A percentile compares a stretch with the other conserved stretches of the same genome.
Conservation (phyloP, 2,797 vertebrate genomes). For the Rhodeus uyekii region DNA sequence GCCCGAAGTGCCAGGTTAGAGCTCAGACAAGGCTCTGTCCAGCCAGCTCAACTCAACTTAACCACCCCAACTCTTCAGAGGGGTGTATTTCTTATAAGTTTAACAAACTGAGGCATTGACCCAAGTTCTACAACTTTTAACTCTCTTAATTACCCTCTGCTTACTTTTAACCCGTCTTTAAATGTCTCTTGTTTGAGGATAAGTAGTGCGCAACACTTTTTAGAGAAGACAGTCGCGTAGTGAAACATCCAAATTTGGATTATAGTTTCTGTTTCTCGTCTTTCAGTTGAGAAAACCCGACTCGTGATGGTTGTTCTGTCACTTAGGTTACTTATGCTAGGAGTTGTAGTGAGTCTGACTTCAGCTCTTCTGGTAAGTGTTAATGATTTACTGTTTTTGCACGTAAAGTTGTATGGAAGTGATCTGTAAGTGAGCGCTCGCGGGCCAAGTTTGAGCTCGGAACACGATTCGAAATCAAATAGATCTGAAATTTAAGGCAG, state of each 20-base stretch:
- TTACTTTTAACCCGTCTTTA: slow-evolving; percentile 32
- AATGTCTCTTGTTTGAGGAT: slow-evolving; percentile 14
- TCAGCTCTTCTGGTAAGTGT: slow-evolving; percentile 84
- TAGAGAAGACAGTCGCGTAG: slow-evolving; percentile 42
- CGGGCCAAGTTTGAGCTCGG: background rate
- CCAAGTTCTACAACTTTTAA: slow-evolving; percentile 68
- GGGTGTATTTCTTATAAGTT: slow-evolving; percentile 66
- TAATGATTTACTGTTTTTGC: slow-evolving; percentile 27
- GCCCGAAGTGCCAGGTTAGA: slow-evolving; percentile 67
- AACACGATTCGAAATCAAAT: background rate
- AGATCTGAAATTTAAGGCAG: background rate
- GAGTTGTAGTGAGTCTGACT: slow-evolving; percentile 75
- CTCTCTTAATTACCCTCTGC: slow-evolving; percentile 50
- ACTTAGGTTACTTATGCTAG: slow-evolving; percentile 79
- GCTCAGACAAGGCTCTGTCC: slow-evolving; percentile 72
- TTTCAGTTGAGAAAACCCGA: slow-evolving; percentile 55
- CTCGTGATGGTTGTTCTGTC: slow-evolving; percentile 89
- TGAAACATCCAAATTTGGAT: slow-evolving; percentile 60
- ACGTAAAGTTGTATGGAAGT: slow-evolving; percentile 21
- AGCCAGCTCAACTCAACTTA: slow-evolving; percentile 58
- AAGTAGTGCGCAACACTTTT: slow-evolving; percentile 45
- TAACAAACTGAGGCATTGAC: slow-evolving; percentile 60
- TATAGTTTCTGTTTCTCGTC: slow-evolving; percentile 55
- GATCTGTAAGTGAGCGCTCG: slow-evolving; percentile 1
- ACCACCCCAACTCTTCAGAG: slow-evolving; percentile 50